phyloP scores from a whole-genome alignment of 2,113 vertebrate species.

The Lasiurus borealis region DNA sequence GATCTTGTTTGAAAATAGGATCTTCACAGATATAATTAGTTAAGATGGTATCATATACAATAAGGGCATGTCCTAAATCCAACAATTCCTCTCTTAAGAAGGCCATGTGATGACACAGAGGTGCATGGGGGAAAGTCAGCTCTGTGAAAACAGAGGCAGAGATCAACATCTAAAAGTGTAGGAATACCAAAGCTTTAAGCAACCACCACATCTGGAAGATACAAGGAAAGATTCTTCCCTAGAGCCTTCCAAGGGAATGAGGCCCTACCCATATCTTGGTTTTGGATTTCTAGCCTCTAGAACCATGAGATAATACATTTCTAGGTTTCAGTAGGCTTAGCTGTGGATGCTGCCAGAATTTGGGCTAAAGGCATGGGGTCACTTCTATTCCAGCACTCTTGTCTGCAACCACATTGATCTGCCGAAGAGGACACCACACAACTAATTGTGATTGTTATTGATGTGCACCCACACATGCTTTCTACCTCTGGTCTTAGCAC shows the following conservation, averaged over 20 bases:
- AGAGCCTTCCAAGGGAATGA: neutral
- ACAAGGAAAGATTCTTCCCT: too few species aligned
- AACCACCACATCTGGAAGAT: neutral
- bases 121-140: neutral
- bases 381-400: neutral
- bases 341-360: neutral
- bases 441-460: neutral
- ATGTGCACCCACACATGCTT: neutral
- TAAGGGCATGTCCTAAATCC: neutral
- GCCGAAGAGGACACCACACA: fast-evolving
- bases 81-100: neutral
- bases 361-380: fast-evolving
- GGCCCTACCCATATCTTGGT: neutral
- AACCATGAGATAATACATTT: neutral
- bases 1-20: neutral
- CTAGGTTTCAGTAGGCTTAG: neutral
- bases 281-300: neutral
- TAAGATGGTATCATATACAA: neutral
- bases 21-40: too few species aligned
- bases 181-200: fast-evolving
- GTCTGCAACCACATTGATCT: too few species aligned
- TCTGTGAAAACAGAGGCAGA: neutral
- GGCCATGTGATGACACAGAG: neutral
- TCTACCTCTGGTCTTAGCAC: neutral
- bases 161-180: too few species aligned